Percentiles rank a stretch among this genome's conserved stretches.
Conservation (phyloP, 2,113 vertebrate genomes). For the Galemys pyrenaicus region DNA sequence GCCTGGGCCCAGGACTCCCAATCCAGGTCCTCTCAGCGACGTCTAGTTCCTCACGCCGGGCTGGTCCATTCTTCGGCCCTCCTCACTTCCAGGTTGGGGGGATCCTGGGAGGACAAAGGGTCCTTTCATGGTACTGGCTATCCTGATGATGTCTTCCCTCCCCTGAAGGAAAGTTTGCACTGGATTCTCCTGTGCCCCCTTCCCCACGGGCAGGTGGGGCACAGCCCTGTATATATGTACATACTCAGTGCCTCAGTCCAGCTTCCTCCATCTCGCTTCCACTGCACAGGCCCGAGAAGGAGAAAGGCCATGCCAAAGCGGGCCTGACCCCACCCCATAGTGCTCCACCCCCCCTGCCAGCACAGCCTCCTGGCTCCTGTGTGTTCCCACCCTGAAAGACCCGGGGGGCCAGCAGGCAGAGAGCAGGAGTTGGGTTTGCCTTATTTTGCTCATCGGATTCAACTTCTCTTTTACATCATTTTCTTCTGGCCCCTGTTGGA, state of each 20-base stretch:
- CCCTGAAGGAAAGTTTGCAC: constrained; percentile 78
- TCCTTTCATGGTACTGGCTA: not conserved
- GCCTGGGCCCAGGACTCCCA: not conserved
- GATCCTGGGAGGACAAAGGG: not conserved
- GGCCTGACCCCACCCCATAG: constrained; percentile 30
- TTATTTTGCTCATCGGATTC: constrained; percentile 82
- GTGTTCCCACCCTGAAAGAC: not conserved
- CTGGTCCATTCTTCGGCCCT: not conserved
- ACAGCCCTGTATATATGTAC: constrained; percentile 82
- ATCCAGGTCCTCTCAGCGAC: not conserved
- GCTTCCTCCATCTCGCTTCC: constrained; percentile 67
- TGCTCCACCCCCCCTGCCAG: constrained; percentile 27
- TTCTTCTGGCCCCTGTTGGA: not conserved
- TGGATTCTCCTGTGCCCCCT: constrained; percentile 49
- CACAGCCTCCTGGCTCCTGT: constrained; percentile 14
- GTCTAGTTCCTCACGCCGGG: not conserved
- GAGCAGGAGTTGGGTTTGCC: constrained; percentile 81
- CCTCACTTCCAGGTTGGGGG: not conserved
- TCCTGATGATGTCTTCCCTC: constrained; percentile 56
- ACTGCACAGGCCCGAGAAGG: not conserved
- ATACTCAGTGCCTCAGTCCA: constrained; percentile 78
- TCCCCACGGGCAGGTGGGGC: not conserved
- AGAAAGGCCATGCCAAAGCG: constrained; percentile 70
- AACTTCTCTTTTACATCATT: constrained; percentile 69
- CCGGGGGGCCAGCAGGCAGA: constrained; percentile 50